phyloP scores from a whole-genome alignment of 2,113 vertebrate species.

The Callipepla squamata region DNA sequence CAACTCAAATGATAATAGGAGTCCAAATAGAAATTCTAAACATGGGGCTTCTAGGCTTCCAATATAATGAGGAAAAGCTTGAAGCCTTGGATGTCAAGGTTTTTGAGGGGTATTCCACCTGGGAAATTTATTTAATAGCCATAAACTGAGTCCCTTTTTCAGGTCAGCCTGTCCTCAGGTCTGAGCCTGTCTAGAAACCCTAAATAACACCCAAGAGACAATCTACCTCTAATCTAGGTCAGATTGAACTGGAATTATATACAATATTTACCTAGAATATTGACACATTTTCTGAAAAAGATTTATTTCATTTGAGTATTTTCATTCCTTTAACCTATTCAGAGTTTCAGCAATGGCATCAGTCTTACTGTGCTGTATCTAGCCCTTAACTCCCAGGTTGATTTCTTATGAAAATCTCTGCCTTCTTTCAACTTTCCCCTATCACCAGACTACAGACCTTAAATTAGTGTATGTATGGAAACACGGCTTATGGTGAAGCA shows the following conservation, averaged over 20 bases:
- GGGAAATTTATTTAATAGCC: neutral
- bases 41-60: neutral
- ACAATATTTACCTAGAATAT: neutral
- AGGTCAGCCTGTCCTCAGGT: neutral
- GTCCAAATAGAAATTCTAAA: neutral
- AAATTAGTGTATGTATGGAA: neutral
- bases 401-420: accelerated
- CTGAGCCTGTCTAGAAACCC: neutral
- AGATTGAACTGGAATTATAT: neutral
- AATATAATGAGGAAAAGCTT: neutral
- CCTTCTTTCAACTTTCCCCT: neutral
- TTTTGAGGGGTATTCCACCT: neutral
- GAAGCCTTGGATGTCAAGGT: neutral
- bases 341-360: neutral
- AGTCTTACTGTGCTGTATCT: accelerated
- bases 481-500: neutral
- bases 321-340: neutral
- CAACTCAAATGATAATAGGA: neutral
- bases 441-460: neutral
- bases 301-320: neutral
- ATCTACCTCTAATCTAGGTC: neutral
- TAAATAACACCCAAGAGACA: neutral
- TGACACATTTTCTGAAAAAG: neutral
- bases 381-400: neutral
- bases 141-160: neutral